Percentiles rank a stretch among this genome's conserved stretches.
phyloP scores from a whole-genome alignment of 2,113 vertebrate genomes.

The Brachionichthys hirsutus region DNA sequence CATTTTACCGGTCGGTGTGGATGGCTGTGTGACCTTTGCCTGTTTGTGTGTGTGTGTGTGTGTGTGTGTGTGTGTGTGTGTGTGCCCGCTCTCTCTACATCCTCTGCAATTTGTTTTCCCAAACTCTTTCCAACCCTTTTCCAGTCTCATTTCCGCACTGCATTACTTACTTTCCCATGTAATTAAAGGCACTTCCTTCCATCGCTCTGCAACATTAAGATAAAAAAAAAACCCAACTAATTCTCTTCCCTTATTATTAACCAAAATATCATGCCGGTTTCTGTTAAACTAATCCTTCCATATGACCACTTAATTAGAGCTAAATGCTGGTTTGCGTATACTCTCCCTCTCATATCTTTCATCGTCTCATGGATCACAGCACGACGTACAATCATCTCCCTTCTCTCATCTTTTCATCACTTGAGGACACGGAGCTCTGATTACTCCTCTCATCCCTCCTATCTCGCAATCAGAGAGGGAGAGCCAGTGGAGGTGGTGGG shows the following conservation, averaged over 20 bases:
- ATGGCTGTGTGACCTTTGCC: constrained; percentile 63
- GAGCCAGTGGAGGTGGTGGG: constrained; percentile 5
- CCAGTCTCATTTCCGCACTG: constrained; percentile 7
- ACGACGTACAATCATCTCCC: neutral
- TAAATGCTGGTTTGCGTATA: constrained; percentile 17
- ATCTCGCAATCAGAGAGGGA: constrained; percentile 41
- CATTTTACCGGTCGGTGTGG: constrained; percentile 65
- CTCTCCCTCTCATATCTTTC: constrained; percentile 7
- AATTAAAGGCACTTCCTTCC: constrained; percentile 2
- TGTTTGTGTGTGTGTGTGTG: constrained; percentile 36
- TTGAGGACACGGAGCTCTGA: constrained; percentile 36
- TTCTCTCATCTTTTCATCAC: constrained; percentile 27
- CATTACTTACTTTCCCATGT: constrained; percentile 16
- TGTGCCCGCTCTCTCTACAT: constrained; percentile 16
- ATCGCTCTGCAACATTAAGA: constrained; percentile 1
- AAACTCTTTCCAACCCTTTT: constrained; percentile 13
- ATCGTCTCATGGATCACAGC: constrained; percentile 20
- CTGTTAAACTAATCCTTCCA: constrained; percentile 1
- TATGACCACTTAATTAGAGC: constrained; percentile 26
- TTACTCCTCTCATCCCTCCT: constrained; percentile 29
- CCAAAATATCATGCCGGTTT: neutral
- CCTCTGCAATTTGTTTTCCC: constrained; percentile 1
- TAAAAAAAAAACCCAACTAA: neutral
- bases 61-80: constrained; percentile 45
- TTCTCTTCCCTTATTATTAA: neutral